A percentile compares a stretch with the other conserved stretches of the same genome.
Conservation (phyloP, 2,113 vertebrate genomes). For the Etheostoma cragini region DNA sequence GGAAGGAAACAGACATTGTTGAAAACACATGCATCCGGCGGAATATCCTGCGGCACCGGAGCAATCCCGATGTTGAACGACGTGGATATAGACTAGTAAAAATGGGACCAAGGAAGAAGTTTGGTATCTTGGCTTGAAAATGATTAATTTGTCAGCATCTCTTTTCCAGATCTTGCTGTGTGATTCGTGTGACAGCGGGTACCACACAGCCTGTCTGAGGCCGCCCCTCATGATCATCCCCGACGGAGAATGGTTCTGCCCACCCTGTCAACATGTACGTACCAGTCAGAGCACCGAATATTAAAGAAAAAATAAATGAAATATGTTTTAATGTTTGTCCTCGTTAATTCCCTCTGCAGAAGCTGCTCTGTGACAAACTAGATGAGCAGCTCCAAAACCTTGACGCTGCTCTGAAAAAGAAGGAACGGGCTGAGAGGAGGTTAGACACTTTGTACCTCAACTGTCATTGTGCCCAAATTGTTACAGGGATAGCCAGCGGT, state of each 20-base stretch:
- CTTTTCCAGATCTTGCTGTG: constrained; percentile 91
- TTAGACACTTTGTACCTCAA: constrained; percentile 44
- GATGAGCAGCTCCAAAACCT: constrained; percentile 94
- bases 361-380: constrained; percentile 94
- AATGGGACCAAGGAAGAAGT: neutral
- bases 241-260: constrained; percentile 98
- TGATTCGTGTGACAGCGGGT: constrained; percentile 96
- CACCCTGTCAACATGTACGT: constrained; percentile 96
- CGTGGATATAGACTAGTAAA: no score
- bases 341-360: constrained; percentile 79
- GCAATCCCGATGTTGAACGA: no score
- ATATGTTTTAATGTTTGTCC: neutral
- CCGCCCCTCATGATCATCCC: constrained; percentile 98
- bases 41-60: no score
- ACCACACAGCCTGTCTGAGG: constrained; percentile 97
- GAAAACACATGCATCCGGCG: no score
- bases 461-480: no score
- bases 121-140: neutral
- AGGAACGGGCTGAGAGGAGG: constrained; percentile 96
- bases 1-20: no score
- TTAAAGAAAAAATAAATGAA: neutral
- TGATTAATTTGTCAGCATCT: neutral
- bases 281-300: neutral
- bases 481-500: no score
- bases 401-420: constrained; percentile 95